Base-by-base conservation (phyloP, 2,113 vertebrate genomes). In the Dipodomys stephensi region DNA sequence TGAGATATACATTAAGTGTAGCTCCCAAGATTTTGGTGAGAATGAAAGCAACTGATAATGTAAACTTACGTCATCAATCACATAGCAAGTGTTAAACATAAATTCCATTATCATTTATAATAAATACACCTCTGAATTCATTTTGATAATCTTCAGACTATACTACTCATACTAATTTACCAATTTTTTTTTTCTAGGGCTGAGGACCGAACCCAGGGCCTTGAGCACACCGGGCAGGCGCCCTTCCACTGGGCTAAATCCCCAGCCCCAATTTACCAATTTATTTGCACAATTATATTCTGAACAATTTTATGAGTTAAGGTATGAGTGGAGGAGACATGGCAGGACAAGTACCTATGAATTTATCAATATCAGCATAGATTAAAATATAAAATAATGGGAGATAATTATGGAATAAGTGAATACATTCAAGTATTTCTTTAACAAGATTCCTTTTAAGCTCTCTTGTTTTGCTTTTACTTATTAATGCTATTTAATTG, bases 201-300 rank as follows among this genome's bases (percentile, higher is more conserved):
- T 39, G 35, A 39, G 35, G 35, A 39, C 35, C 35, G 35, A 39
- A 39, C 35, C 35, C 35, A 39, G 35, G 4, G 35, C 35, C 35
- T 39, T 39, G 35, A 0, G 35, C 4, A 3, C 4, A 3, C 35
- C 4, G 35, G 35, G 35, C 35, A 39, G 35, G 35, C 35, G 4
- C 35, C 35, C 35, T 39, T 4, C 35, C 35, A 39, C 35, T 39
- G 35, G 35, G 35, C 35, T 39, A 39, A 39, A 39, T 4, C 35
- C 35, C 35, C 35, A 39, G 35, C 35, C 35, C 35, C 35, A 39
- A 49, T 67, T 72, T 88, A 74, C 53, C 16, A 88, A 65, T 39
- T 91, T 88, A 83, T 71, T 60, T 83, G 13, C 23, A 93, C 19
- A 93, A 91, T 69, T 65, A 94, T 72, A 82, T 65, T 65, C 57